Conservation (phyloP, 2,888 invertebrate genomes). For the Oligia strigilis region DNA sequence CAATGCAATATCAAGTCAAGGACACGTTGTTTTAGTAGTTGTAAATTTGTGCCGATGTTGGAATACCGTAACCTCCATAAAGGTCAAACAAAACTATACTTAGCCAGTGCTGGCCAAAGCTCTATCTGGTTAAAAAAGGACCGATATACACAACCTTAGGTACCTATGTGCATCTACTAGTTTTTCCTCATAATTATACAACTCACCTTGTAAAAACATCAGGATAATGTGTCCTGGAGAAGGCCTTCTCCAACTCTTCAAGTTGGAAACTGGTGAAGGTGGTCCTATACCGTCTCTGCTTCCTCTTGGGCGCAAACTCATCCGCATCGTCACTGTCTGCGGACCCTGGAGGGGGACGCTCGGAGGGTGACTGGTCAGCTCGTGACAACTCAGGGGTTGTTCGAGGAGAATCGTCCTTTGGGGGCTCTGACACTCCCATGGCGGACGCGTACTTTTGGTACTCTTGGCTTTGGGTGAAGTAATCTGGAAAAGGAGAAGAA, state of each 20-base stretch:
- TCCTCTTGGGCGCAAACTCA: conserved; percentile 96
- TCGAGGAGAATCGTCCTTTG: conserved; percentile 85
- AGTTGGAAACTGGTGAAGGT: conserved; percentile 98
- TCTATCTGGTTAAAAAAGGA: neutral
- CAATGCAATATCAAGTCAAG: neutral
- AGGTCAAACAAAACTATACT: neutral
- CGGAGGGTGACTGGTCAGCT: conserved; percentile 85
- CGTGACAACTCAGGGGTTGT: conserved; percentile 86
- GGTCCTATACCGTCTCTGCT: conserved; percentile 97
- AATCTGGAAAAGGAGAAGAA: conserved; percentile 80
- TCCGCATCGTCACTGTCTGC: conserved; percentile 93
- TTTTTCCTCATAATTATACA: neutral
- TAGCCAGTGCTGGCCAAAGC: neutral
- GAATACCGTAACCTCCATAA: neutral
- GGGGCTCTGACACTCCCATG: conserved; percentile 85
- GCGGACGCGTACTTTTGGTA: conserved; percentile 80
- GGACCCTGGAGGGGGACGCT: conserved; percentile 90
- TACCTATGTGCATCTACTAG: neutral
- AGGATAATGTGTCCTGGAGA: conserved; percentile 99
- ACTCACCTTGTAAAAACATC: conserved; percentile 98
- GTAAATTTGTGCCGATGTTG: neutral
- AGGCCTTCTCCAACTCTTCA: conserved; percentile 99
- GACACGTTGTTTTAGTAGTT: no score
- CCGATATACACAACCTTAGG: neutral
- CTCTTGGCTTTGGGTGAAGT: conserved; percentile 81